Evolutionary conservation across 2,113 vertebrate genomes (phyloP).

Genomic region (Panurus biarmicus): DNA sequence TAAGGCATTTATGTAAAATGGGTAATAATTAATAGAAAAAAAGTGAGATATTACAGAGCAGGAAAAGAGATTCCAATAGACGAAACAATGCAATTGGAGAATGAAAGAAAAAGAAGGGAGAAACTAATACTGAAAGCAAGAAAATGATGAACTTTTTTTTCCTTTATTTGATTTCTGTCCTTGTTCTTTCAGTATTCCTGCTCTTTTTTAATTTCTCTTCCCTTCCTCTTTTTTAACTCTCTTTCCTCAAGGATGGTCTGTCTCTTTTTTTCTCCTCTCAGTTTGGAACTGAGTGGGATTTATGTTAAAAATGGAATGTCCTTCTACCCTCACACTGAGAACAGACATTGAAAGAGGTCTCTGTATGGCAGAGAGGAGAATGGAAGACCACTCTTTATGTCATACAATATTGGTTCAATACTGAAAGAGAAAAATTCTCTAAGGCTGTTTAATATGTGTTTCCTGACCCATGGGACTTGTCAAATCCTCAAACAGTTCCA

Average conservation of each 20-base stretch:
- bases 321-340: neutral
- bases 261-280: fast-evolving
- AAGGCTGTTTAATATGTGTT: slow-evolving; percentile 48
- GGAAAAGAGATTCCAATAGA: neutral
- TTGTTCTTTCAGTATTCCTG: neutral
- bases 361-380: neutral
- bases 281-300: neutral
- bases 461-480: slow-evolving; percentile 54
- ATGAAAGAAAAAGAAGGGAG: neutral
- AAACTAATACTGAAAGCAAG: neutral
- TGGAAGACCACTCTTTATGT: neutral
- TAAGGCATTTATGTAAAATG: neutral
- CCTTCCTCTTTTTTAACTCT: neutral
- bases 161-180: neutral
- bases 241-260: neutral
- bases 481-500: slow-evolving; percentile 56
- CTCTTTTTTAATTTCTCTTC: neutral
- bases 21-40: neutral
- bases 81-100: neutral
- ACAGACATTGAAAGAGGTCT: neutral
- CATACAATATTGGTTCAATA: slow-evolving; percentile 14
- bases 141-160: neutral
- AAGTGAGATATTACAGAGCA: neutral
- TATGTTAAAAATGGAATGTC: neutral
- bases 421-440: slow-evolving; percentile 3